Evolutionary conservation across 35 echinoderm and acorn worm genomes (phyloP).

Genomic region (Stichopus chloronotus): DNA sequence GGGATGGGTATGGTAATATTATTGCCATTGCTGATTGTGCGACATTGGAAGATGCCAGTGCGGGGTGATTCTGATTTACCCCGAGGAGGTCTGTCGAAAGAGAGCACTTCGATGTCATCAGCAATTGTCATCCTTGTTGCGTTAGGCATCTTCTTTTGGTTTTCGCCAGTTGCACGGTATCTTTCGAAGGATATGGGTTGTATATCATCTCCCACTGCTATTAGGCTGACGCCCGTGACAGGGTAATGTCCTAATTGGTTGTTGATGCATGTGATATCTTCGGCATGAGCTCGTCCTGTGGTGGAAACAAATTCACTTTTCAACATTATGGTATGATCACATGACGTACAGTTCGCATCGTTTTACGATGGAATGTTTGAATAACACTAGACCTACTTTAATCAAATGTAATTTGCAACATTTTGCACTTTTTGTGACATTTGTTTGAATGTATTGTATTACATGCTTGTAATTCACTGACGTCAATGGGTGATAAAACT

Average conservation of each 20-base stretch:
- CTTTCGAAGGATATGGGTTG: not conserved
- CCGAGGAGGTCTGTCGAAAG: not conserved
- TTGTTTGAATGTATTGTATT: no score
- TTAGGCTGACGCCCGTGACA: not conserved
- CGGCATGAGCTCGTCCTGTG: not conserved
- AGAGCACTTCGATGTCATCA: not conserved
- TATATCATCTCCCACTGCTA: not conserved
- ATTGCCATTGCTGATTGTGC: not conserved
- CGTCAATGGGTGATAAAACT: no score
- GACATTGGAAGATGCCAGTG: constrained; percentile 6
- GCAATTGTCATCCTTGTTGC: not conserved
- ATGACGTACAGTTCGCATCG: no score
- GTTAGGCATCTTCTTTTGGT: not conserved
- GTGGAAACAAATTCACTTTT: not conserved
- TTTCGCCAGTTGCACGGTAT: constrained; percentile 13
- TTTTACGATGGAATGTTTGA: no score
- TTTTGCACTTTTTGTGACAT: no score
- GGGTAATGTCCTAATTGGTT: not conserved
- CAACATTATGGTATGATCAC: no score
- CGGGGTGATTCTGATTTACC: not conserved
- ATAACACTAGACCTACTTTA: no score
- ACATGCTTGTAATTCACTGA: no score
- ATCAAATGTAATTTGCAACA: no score
- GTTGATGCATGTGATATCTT: constrained; percentile 32
- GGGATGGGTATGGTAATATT: not conserved